A percentile compares a stretch with the other conserved stretches of the same genome.
Evolutionary conservation across 2,113 vertebrate genomes (phyloP).

Genomic region (Ammospiza nelsoni): DNA sequence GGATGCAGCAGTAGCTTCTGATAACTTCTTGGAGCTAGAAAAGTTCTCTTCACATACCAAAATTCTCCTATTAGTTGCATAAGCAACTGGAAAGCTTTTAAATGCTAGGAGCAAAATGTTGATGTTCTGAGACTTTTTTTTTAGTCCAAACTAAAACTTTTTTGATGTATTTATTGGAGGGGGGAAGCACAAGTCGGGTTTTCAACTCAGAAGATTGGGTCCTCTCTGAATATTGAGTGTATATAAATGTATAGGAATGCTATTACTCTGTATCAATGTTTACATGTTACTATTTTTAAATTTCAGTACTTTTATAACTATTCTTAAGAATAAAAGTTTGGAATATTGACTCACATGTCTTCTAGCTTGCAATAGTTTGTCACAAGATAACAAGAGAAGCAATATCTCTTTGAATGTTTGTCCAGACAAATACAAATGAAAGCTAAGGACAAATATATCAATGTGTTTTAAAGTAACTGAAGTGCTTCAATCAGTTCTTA

Average conservation of each 20-base stretch:
- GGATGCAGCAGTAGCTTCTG: slow-evolving; percentile 68
- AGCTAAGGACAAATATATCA: not conserved
- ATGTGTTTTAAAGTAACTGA: slow-evolving; percentile 2
- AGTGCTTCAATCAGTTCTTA: slow-evolving; percentile 46
- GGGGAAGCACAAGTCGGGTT: slow-evolving; percentile 79
- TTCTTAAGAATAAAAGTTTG: slow-evolving; percentile 86
- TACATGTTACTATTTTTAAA: slow-evolving; percentile 94
- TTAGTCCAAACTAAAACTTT: slow-evolving; percentile 14
- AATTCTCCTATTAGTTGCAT: slow-evolving; percentile 76
- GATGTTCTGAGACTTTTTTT: slow-evolving; percentile 54
- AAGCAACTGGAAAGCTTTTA: slow-evolving; percentile 73
- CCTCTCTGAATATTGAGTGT: slow-evolving; percentile 69
- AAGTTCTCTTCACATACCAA: slow-evolving; percentile 82
- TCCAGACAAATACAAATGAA: slow-evolving; percentile 65
- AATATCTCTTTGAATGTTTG: slow-evolving; percentile 83
- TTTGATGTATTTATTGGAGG: slow-evolving; percentile 61
- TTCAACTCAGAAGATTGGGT: slow-evolving; percentile 70
- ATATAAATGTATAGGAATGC: slow-evolving; percentile 81
- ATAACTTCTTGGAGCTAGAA: slow-evolving; percentile 76
- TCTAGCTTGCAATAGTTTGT: slow-evolving; percentile 83
- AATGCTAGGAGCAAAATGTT: slow-evolving; percentile 64
- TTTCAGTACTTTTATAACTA: slow-evolving; percentile 93
- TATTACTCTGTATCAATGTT: slow-evolving; percentile 87
- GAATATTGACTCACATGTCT: slow-evolving; percentile 80
- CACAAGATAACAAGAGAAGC: slow-evolving; percentile 76